A percentile compares a stretch with the other conserved stretches of the same genome.
phyloP scores from a whole-genome alignment of 2,113 vertebrate genomes.

The Scalopus aquaticus region DNA sequence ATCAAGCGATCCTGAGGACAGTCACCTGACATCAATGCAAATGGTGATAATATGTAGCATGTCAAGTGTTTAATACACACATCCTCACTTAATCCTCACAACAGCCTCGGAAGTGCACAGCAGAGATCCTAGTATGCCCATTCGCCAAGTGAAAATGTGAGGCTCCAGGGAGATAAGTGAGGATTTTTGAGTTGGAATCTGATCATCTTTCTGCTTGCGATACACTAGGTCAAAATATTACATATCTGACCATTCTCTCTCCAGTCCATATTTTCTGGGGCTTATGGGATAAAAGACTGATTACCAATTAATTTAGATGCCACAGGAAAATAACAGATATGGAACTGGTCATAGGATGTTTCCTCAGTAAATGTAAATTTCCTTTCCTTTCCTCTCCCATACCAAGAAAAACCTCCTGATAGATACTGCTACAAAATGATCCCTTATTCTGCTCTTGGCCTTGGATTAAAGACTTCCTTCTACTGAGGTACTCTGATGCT shows the following conservation, averaged over 20 bases:
- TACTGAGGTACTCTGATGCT: neutral
- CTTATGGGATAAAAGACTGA: neutral
- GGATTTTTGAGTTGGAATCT: neutral
- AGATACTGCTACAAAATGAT: neutral
- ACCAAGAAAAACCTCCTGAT: constrained; percentile 22
- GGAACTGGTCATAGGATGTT: neutral
- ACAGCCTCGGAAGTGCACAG: neutral
- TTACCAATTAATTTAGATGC: neutral
- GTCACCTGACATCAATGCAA: constrained; percentile 2
- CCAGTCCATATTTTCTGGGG: neutral
- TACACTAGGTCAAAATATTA: neutral
- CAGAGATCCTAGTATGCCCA: neutral
- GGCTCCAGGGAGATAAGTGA: neutral
- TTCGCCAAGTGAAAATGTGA: neutral
- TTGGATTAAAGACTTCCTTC: neutral
- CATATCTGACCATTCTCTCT: neutral
- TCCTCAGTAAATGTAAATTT: neutral
- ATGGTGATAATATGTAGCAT: neutral
- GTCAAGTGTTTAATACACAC: neutral
- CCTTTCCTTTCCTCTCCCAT: neutral
- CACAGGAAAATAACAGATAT: neutral
- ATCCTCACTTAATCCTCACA: neutral
- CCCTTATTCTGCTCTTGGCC: neutral
- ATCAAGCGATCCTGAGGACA: neutral
- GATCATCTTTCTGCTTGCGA: neutral